Base-by-base conservation (phyloP, 64 coral and sea anemone genomes). In the Hydrozoanthus tunicans region DNA sequence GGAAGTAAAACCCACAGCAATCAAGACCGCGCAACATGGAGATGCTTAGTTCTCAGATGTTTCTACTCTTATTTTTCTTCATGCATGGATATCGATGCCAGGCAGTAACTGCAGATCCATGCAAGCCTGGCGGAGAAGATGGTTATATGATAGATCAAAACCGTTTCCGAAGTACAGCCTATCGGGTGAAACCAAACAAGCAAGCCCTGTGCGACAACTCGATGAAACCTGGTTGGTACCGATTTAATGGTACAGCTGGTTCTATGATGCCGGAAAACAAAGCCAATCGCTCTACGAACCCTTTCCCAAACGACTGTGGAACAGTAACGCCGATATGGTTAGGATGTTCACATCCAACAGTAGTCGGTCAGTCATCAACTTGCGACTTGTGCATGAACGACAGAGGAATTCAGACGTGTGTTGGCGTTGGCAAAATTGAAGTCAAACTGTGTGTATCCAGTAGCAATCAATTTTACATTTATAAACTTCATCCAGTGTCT, bases 301-400 rank as follows among this genome's bases (percentile, higher is more conserved):
- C 80, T 61, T 14, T 25, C n/a, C 80, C 10, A 82, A 51, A 82
- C 64, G 9, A 11, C 11, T 82, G 80, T 64, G 80, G 80, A 63
- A 82, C 80, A 64, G 27, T 6, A 14, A 64, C 6, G 15, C 80
- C 80, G 15, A 63, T 82, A 3, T 82, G 80, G 80, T 82, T 82
- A 26, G 80, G 80, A 27, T 58, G 80, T 12, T 63, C 14, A 14
- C 80, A 64, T 64, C 60, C 80, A 12, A 14, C 59, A 63, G 64
- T 11, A 51, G 61, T 64, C 43, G 80, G 80, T 43, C 58, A 62
- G 20, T 32, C 10, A 23, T 5, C 62, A 62, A 82, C 80, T 25
- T 63, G 43, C 20, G 25, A 58, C 14, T 23, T 26, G 9, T 82
- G 80, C 61, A 62, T 51, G 27, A 82, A 82, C 14, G 25, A 63